phyloP scores from a whole-genome alignment of 2,797 vertebrate genomes.

The Champsocephalus esox region DNA sequence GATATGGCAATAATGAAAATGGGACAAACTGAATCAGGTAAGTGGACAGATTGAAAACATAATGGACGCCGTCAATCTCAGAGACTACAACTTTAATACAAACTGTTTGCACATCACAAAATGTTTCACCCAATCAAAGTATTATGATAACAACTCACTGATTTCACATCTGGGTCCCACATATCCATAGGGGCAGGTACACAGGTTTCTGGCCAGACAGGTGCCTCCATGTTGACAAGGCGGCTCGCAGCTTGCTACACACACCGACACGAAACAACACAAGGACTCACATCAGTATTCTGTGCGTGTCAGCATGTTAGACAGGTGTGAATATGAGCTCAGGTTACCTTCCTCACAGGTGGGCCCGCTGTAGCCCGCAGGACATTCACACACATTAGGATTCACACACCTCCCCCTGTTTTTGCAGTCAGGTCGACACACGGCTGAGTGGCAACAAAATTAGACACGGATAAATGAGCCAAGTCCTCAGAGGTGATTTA shows the following conservation, averaged over 20 bases:
- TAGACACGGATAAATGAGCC: not conserved
- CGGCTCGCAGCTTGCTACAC: constrained; percentile 87
- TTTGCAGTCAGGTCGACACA: constrained; percentile 92
- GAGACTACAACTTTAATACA: not conserved
- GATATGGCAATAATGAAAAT: no score
- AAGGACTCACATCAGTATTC: constrained; percentile 10
- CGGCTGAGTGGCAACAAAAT: constrained; percentile 75
- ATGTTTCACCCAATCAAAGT: not conserved
- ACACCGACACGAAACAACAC: not conserved
- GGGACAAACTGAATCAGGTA: no score
- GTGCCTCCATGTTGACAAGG: constrained; percentile 89
- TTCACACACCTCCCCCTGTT: constrained; percentile 90
- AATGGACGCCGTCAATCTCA: not conserved
- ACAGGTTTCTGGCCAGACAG: constrained; percentile 89
- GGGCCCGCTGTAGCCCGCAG: constrained; percentile 84
- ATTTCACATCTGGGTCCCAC: constrained; percentile 93
- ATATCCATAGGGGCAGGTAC: constrained; percentile 92
- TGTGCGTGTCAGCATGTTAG: not conserved
- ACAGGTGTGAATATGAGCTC: not conserved
- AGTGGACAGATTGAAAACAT: no score
- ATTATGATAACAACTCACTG: constrained; percentile 81
- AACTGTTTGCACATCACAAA: not conserved
- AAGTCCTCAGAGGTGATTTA: not conserved
- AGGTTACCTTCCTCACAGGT: constrained; percentile 90
- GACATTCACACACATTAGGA: constrained; percentile 89